Base-by-base conservation (phyloP, 2,113 vertebrate species). In the Aegotheles bennettii region DNA sequence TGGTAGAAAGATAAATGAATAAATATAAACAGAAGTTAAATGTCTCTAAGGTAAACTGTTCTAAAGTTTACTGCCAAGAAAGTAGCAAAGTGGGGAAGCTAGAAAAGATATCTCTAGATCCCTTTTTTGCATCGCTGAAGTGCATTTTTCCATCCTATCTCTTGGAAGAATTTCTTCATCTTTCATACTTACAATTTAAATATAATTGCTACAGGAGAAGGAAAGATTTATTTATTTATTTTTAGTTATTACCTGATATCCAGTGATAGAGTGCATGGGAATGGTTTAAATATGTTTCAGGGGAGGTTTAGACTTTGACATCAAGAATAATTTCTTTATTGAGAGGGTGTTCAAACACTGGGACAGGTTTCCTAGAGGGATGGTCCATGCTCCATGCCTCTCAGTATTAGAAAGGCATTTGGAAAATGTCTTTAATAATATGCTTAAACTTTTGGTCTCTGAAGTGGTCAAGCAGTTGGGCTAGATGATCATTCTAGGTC, bases 41-140 rank as follows among this genome's bases (percentile, higher is more conserved):
- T 36, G 7, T 2, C 20, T 81, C 33, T 38, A 63, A 81, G 42
- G 38, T 59, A 63, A 53, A 67, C 23, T 65, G 7, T 69, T 86
- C 45, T 70, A 77, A 94, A 88, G 16, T 15, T 84, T 63, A 35
- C 63, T 86, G 26, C 6, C 19, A 61, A 74, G 59, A 50, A 95
- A 73, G 5, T 31, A 63, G 53, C 23, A 54, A 8, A 43, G 18
- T 12, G 15, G 43, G 33, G 56, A 95, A 69, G 28, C 9, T 33
- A 35, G 16, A 75, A 83, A 57, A 75, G 31, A 18, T 53, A 38
- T 38, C 15, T 43, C 29, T 26, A 38, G 36, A 28, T 57, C 7
- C 5, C 1, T 7, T 42, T 67, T 74, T n/a, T 45, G 1, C 4
- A 6, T 40, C 65, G 5, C 2, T 54, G 24, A 83, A 73, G 4